A percentile compares a stretch with the other conserved stretches of the same genome.
These are phyloP conservation scores for Tragelaphus scriptus DNA, from an alignment of 2,113 vertebrate species.

Conservation along the genomic window DNA sequence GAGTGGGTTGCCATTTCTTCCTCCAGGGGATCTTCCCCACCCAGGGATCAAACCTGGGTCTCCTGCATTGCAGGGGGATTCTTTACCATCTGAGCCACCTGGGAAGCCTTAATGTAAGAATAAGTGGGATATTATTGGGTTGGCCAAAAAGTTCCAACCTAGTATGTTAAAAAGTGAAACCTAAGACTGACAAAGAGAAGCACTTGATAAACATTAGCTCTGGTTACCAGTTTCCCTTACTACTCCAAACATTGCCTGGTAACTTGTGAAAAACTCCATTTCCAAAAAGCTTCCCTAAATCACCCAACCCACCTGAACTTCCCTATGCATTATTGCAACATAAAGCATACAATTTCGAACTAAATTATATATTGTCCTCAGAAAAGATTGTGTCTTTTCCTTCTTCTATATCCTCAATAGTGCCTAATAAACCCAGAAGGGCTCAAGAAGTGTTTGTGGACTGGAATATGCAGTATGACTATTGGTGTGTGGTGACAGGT, in stretches of 20 bases:
- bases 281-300: neutral
- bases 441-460: neutral
- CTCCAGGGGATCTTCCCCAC: neutral
- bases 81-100: neutral
- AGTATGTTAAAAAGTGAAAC: neutral
- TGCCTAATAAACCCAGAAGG: neutral
- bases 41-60: neutral
- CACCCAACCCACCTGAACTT: neutral
- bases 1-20: neutral
- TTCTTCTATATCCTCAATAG: neutral
- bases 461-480: neutral
- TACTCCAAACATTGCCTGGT: neutral
- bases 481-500: neutral
- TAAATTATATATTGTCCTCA: neutral
- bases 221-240: neutral
- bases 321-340: neutral
- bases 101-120: neutral
- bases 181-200: neutral
- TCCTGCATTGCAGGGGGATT: neutral
- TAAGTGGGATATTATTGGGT: neutral
- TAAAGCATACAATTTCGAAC: neutral
- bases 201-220: neutral
- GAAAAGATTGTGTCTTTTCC: neutral
- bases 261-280: neutral
- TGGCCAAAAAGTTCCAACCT: neutral